Evolutionary conservation across 2,113 vertebrate species (phyloP).

Genomic region (Suncus etruscus): DNA sequence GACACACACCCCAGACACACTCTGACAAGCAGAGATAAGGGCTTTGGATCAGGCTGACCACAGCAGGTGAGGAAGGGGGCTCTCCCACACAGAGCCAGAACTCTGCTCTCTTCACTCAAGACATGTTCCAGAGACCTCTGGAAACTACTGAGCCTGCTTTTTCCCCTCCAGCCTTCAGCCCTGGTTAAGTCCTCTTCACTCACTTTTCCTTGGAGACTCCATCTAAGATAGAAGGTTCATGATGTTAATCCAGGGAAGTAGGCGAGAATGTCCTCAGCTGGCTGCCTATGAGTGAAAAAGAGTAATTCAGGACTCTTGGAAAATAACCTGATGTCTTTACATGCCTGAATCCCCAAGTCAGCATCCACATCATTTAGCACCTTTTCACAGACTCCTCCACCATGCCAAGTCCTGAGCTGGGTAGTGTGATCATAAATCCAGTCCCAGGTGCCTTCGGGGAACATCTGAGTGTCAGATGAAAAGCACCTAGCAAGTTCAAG

Average conservation of each 20-base stretch:
- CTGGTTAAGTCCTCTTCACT: neutral
- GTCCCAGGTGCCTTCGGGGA: neutral
- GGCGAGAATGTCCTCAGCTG: too few relatives aligned
- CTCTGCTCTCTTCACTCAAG: slow-evolving; percentile 56
- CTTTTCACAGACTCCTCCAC: neutral
- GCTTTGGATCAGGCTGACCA: slow-evolving; percentile 14
- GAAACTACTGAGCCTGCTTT: neutral
- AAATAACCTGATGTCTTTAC: neutral
- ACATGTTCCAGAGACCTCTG: neutral
- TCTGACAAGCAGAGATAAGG: slow-evolving; percentile 50
- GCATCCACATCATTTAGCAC: neutral
- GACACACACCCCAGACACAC: neutral
- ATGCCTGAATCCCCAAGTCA: neutral
- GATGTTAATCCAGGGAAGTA: slow-evolving; percentile 15
- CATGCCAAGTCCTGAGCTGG: neutral
- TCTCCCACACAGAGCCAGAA: slow-evolving; percentile 17
- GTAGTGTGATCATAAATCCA: neutral
- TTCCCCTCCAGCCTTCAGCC: neutral
- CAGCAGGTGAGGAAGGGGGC: neutral
- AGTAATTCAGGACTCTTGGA: neutral
- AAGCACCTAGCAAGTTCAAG: neutral
- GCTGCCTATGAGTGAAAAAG: neutral
- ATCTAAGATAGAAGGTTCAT: slow-evolving; percentile 47
- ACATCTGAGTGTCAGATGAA: neutral
- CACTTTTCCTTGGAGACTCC: slow-evolving; percentile 22